Base-by-base conservation (phyloP, 1,140 invertebrate genomes). In the Liolophura sinensis region DNA sequence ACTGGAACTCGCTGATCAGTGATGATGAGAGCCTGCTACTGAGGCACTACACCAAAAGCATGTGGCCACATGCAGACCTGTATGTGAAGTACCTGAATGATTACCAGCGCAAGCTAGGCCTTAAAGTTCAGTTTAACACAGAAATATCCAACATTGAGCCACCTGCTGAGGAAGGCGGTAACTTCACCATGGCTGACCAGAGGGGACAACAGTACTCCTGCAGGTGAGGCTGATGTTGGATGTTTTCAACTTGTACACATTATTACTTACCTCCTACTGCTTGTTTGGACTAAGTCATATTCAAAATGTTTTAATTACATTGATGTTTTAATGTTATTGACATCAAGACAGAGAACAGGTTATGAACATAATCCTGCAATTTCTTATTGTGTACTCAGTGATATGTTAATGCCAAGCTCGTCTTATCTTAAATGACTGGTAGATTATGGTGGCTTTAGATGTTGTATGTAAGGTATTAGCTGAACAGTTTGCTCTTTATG, bases 1-100 rank as follows among this genome's bases (percentile, higher is more conserved):
- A 87, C 74, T 87, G 86, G 86, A 86, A 87, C 74, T 86, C 84
- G 7, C 72, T 87, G 0, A 68, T 87, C 11, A 84, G 78, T 60
- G 75, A 86, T 67, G 80, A 86, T 61, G 74, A 80, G 22, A 60
- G 60, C 20, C 72, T 87, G 5, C 71, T 76, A 16, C 77, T 86
- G 62, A 71, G 73, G 16, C 72, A 80, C 56, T 85, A 82, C 73
- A 84, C 83, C 24, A 76, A 76, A 51, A 74, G 83, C 40, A 83
- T 85, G 75, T 87, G 86, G 63, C 86, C 86, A 9, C 72, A 78
- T 59, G 81, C 82, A 59, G 73, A 78, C 51, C 63, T 64, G n/a
- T 57, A 78, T 20, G n/a, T 86, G 3, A 60, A 77, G 25, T 87
- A 87, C 69, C 70, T 87, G 24, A 74, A 80, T 47, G 85, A 85